phyloP scores from a whole-genome alignment of 2,888 invertebrate genomes.

The Eupeodes luniger region DNA sequence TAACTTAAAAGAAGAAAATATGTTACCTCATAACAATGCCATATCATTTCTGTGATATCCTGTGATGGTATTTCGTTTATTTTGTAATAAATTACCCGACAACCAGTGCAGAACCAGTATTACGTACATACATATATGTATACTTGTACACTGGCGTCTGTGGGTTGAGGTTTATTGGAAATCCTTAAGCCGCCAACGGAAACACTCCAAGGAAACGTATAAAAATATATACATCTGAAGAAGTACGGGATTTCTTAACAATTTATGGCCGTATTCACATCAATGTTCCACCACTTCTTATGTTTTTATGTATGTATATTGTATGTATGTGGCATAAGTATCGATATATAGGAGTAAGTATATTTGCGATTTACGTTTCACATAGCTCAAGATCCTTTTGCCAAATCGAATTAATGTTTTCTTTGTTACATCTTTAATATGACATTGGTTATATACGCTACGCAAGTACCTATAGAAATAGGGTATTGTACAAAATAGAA shows the following conservation, averaged over 20 bases:
- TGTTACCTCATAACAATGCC: constrained; percentile 36
- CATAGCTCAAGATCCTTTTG: neutral
- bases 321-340: neutral
- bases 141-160: neutral
- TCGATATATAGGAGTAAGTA: neutral
- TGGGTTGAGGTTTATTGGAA: constrained; percentile 13
- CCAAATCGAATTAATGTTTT: constrained; percentile 30
- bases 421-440: neutral
- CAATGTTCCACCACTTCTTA: constrained; percentile 31
- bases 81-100: constrained; percentile 62
- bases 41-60: constrained; percentile 50
- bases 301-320: constrained; percentile 7
- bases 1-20: neutral
- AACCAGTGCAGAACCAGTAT: constrained; percentile 54
- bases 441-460: neutral
- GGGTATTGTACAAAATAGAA: neutral
- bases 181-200: constrained; percentile 46
- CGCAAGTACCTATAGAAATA: neutral
- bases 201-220: neutral
- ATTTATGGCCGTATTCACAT: constrained; percentile 62
- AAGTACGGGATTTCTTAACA: constrained; percentile 10
- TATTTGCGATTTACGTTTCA: constrained; percentile 7
- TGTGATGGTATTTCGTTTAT: constrained; percentile 52
- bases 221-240: constrained; percentile 31
- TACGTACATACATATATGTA: neutral